phyloP scores from a whole-genome alignment of 2,113 vertebrate genomes.

The Silurus meridionalis region DNA sequence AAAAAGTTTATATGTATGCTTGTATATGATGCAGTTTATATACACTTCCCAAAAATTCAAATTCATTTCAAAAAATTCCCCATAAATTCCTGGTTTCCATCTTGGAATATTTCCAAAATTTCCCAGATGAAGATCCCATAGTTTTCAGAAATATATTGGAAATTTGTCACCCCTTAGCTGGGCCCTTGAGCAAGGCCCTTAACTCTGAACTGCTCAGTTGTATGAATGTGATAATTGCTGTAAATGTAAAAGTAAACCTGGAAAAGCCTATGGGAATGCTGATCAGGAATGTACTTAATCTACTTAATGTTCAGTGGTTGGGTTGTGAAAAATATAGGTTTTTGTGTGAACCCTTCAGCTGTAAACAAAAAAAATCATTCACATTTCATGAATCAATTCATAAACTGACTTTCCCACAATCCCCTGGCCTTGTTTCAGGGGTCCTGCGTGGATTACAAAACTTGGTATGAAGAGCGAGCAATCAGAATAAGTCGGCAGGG shows the following conservation, averaged over 20 bases:
- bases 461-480: slow-evolving; percentile 59
- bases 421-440: neutral
- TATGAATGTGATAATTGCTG: too few species aligned
- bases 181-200: too few species aligned
- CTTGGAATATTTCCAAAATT: too few species aligned
- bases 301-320: neutral
- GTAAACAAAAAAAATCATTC: neutral
- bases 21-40: too few species aligned
- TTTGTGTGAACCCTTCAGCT: neutral
- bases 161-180: too few species aligned
- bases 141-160: too few species aligned
- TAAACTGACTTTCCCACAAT: neutral
- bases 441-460: slow-evolving; percentile 33
- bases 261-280: neutral
- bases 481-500: slow-evolving; percentile 71
- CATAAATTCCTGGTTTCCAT: too few species aligned
- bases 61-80: too few species aligned
- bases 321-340: neutral
- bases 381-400: neutral
- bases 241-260: neutral
- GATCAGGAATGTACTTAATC: neutral
- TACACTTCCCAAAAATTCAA: too few species aligned
- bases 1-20: too few species aligned
- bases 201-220: too few species aligned
- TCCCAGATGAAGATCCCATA: too few species aligned